Conservation (phyloP, 2,113 vertebrate genomes). For the Bothrops jararaca region DNA sequence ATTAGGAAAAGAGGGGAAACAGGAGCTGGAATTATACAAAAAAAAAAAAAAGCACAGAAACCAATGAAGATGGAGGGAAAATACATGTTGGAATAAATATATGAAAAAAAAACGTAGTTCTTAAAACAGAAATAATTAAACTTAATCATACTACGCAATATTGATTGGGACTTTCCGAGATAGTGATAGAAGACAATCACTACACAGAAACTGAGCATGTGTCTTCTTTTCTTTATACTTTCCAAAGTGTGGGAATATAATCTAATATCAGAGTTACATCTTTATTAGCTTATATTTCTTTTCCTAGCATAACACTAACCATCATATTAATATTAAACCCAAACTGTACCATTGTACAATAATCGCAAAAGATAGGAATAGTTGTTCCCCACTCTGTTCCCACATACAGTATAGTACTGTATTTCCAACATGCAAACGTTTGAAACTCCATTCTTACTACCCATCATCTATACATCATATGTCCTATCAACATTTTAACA, state of each 20-base stretch:
- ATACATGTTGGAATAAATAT: background rate
- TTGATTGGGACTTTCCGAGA: background rate
- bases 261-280: background rate
- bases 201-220: background rate
- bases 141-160: background rate
- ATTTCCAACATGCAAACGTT: too few relatives aligned
- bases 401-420: too few relatives aligned
- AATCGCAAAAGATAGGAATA: too few relatives aligned
- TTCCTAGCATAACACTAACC: background rate
- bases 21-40: background rate
- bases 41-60: background rate
- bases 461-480: too few relatives aligned
- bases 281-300: background rate
- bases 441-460: too few relatives aligned
- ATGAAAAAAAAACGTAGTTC: fast-evolving
- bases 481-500: too few relatives aligned
- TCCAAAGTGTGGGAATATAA: background rate
- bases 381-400: too few relatives aligned
- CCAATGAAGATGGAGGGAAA: background rate
- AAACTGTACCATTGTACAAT: background rate
- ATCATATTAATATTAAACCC: background rate
- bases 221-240: background rate
- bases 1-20: background rate
- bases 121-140: background rate
- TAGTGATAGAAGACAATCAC: background rate